phyloP scores from a whole-genome alignment of 2,888 invertebrate genomes.

The Cephus pygmeus region DNA sequence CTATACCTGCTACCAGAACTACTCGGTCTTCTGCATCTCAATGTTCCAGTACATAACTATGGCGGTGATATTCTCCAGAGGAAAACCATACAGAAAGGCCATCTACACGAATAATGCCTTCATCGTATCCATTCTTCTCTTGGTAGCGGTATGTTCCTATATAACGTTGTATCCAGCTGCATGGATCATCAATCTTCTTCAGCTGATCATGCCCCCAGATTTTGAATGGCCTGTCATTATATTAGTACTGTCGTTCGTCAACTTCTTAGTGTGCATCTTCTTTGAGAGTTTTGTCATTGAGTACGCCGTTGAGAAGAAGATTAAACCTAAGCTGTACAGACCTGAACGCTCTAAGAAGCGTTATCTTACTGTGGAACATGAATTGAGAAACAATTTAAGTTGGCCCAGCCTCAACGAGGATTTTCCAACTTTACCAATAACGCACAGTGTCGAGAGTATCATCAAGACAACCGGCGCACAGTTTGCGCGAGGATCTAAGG shows the following conservation, averaged over 20 bases:
- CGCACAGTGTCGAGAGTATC: conserved; percentile 48
- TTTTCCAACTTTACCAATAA: conserved; percentile 45
- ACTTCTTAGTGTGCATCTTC: conserved; percentile 70
- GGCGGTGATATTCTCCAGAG: conserved; percentile 74
- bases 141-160: conserved; percentile 68
- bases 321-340: conserved; percentile 68
- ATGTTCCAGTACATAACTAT: conserved; percentile 76
- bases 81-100: conserved; percentile 74
- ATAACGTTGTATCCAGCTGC: conserved; percentile 67
- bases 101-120: conserved; percentile 73
- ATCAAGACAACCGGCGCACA: conserved; percentile 25
- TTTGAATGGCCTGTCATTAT: conserved; percentile 65
- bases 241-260: conserved; percentile 58
- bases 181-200: conserved; percentile 62
- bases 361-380: conserved; percentile 73
- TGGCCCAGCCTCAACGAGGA: conserved; percentile 72
- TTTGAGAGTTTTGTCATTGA: conserved; percentile 73
- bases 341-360: conserved; percentile 71
- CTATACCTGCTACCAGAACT: conserved; percentile 72
- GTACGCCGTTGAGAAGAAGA: conserved; percentile 70
- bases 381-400: conserved; percentile 69
- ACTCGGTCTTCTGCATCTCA: conserved; percentile 72
- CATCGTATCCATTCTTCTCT: conserved; percentile 66
- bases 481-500: background rate
- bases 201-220: conserved; percentile 58